Evolutionary conservation across 2,113 vertebrate genomes (phyloP).

Genomic region (Brachyistius frenatus): DNA sequence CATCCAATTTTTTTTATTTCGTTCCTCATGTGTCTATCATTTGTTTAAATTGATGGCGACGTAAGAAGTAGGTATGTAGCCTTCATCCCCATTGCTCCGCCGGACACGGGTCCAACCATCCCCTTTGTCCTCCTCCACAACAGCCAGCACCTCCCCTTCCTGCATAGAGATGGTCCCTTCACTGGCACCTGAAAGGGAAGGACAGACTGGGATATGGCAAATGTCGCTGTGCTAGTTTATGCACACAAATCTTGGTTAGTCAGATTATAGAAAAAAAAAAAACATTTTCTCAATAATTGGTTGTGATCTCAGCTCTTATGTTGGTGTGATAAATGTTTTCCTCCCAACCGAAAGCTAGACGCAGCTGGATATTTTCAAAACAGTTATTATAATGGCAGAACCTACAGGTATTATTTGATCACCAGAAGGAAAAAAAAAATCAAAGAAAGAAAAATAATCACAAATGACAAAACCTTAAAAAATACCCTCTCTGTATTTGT

Average conservation of each 20-base stretch:
- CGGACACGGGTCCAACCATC: constrained; percentile 93
- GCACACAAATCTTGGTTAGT: not conserved
- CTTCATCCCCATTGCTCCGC: constrained; percentile 88
- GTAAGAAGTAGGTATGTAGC: constrained; percentile 93
- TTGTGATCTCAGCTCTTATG: not conserved
- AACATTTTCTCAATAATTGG: not conserved
- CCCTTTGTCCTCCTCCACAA: constrained; percentile 92
- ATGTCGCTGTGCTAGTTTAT: not conserved
- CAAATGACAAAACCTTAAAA: too few species aligned
- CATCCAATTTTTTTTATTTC: constrained; percentile 6
- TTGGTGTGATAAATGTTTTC: not conserved
- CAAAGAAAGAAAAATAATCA: not conserved
- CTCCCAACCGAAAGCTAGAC: not conserved
- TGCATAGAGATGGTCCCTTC: constrained; percentile 92
- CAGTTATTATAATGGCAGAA: not conserved
- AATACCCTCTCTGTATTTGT: not conserved
- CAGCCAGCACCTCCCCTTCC: constrained; percentile 88
- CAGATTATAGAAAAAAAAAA: not conserved
- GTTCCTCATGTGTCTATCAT: constrained; percentile 56
- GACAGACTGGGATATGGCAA: not conserved
- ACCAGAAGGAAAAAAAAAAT: not conserved
- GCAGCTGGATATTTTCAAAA: not conserved
- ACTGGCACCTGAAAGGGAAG: constrained; percentile 85
- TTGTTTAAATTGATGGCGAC: constrained; percentile 85
- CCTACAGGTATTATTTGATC: not conserved